Percentiles rank a stretch among this genome's conserved stretches.
Evolutionary conservation across 2,113 vertebrate species (phyloP).

Genomic region (Cacatua alba): DNA sequence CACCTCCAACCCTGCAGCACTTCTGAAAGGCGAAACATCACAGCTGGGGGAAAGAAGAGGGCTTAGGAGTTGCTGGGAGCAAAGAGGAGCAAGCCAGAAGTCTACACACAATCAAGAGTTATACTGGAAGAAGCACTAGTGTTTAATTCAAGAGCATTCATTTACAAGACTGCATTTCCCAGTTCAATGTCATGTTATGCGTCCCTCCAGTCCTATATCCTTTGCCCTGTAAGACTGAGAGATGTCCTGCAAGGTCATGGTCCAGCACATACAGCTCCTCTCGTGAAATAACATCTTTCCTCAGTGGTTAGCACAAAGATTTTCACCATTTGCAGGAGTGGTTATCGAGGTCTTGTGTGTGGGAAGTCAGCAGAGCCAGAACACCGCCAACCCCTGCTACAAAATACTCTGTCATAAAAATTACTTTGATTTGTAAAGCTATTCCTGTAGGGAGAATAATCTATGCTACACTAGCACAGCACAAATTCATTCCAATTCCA

Average conservation of each 20-base stretch:
- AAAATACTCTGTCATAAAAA: neutral
- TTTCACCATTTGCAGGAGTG: neutral
- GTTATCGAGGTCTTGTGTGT: neutral
- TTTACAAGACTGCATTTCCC: neutral
- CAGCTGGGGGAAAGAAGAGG: neutral
- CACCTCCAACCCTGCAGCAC: neutral
- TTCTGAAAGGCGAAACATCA: neutral
- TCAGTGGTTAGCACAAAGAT: neutral
- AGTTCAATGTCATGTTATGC: neutral
- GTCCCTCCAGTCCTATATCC: neutral
- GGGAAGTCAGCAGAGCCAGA: neutral
- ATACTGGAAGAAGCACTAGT: neutral
- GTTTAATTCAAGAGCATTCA: neutral
- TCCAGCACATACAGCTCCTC: neutral
- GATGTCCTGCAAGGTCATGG: neutral
- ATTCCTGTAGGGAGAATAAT: neutral
- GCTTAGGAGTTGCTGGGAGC: neutral
- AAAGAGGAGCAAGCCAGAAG: neutral
- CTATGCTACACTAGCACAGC: neutral
- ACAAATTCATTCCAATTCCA: neutral
- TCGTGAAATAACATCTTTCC: neutral
- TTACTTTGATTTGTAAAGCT: neutral
- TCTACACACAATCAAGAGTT: neutral
- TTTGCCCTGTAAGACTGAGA: neutral
- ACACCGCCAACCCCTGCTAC: rapidly evolving